Base-by-base conservation (phyloP, 2,888 invertebrate species). In the Galerucella nymphaeae region DNA sequence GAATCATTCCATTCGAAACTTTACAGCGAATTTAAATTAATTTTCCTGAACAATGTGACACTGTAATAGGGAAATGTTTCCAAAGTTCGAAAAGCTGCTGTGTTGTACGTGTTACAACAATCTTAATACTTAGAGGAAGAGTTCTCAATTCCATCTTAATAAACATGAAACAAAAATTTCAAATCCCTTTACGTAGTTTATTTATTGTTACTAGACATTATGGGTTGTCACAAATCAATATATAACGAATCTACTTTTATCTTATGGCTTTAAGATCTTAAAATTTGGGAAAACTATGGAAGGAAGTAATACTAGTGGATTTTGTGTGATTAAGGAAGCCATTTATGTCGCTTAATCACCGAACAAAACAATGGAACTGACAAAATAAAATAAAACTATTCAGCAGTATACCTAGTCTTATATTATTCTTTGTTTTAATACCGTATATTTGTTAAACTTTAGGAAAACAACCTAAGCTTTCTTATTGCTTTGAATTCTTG, bases 401-500 rank as follows among this genome's bases (percentile, higher is more conserved):
- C 53, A 53, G 16, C 53, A 53, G 2, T 53, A 53, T 10, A 16
- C 9, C 53, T 53, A 53, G 53, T 18, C 16, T 18, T 18, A 1
- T 18, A 18, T 18, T 53, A 10, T 16, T 18, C 18, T n/a, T 18
- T 53, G 18, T 53, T 53, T 16, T 53, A 53, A 53, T 50, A 50
- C 16, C 9, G 9, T 11, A 9, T 30, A 58, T 30, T 58, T 58
- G 58, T 57, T 5, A 23, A 57, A 57, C 23, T 58, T 30, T 58
- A 13, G 42, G 11, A 13, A 42, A 62, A 16, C 30, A 66, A 66
- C n/a, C 20, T 66, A 20, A 66, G 42, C 66, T 48, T 58, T 59
- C 66, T 45, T 48, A 45, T 67, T 67, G 66, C 59, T 62, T 38
- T 42, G 9, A 42, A 41, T 41, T 38, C 41, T 23, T 67, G 67